Base-by-base conservation (phyloP, 2,113 vertebrate genomes). In the Asarcornis scutulata region DNA sequence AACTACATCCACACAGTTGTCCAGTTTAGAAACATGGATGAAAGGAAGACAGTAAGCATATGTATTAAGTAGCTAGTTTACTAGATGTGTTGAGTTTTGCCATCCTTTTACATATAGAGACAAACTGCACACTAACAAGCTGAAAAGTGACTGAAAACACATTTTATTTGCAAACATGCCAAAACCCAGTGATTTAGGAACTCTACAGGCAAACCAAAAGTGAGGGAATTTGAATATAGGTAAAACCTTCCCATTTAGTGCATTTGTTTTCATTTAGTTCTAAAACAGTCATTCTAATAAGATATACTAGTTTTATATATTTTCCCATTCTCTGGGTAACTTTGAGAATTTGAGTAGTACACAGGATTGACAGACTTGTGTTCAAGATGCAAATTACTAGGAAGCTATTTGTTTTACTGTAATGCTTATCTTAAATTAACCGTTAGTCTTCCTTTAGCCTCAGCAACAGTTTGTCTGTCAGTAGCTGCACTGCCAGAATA, bases 151-250 rank as follows among this genome's bases (percentile, higher is more conserved):
- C 31, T 23, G 38, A 69, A 83, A 74, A 32, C 26, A 16, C 3
- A 12, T 55, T 95, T 94, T 93, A 95, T 96, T 94, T 75, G 83
- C 66, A 78, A 72, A 46, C 55, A 50, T 6, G 14, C 13, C 46
- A 77, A 66, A 67, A 22, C 13, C 44, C 31, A 62, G 3, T 50
- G 26, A 67, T 74, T 83, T 10, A 27, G 26, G 34, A 84, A 85
- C 9, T 81, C 58, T 31, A 74, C 53, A 90, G 17, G 53, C 77
- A 83, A 80, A 53, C 58, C 5, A 13, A 67, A 83, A 36, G 40
- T 29, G 18, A 58, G 15, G 64, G 20, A 59, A 36, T 38, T 69
- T 71, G 50, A 55, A 34, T 62, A 83, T 6, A 9, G 7, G 12
- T 83, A 73, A 73, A 80, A 83, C 55, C 21, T 58, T 88, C 12